phyloP scores from a whole-genome alignment of 2,888 invertebrate species.

The Hemaris fuciformis region DNA sequence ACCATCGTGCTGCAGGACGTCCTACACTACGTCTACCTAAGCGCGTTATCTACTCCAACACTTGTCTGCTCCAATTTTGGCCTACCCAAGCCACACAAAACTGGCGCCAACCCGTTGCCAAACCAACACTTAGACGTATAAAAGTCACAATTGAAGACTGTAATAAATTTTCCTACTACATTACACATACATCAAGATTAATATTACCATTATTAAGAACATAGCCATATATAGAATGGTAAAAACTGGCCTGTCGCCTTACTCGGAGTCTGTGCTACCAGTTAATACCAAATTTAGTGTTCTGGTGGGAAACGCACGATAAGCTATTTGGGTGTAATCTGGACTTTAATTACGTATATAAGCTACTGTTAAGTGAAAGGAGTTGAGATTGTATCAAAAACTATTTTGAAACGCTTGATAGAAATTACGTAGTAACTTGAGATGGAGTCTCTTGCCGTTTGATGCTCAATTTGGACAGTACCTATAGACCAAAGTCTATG shows the following conservation, averaged over 20 bases:
- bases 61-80: too few species aligned
- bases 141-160: not conserved
- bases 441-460: too few species aligned
- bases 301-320: conserved; percentile 55
- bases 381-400: not conserved
- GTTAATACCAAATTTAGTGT: conserved; percentile 10
- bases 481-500: too few species aligned
- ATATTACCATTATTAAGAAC: conserved; percentile 56
- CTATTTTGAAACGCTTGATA: not conserved
- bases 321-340: conserved; percentile 45
- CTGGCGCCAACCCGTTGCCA: too few species aligned
- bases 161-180: conserved; percentile 7
- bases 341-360: conserved; percentile 26
- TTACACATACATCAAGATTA: conserved; percentile 57
- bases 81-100: too few species aligned
- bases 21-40: too few species aligned
- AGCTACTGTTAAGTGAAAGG: conserved; percentile 18
- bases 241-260: conserved; percentile 56
- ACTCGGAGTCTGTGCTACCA: conserved; percentile 39
- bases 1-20: too few species aligned
- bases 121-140: not conserved
- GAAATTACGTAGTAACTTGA: too few species aligned
- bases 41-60: too few species aligned
- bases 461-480: too few species aligned
- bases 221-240: conserved; percentile 46